These are phyloP conservation scores for Syrista parreyssii DNA, from an alignment of 2,888 invertebrate genomes.

Conservation along the genomic window DNA sequence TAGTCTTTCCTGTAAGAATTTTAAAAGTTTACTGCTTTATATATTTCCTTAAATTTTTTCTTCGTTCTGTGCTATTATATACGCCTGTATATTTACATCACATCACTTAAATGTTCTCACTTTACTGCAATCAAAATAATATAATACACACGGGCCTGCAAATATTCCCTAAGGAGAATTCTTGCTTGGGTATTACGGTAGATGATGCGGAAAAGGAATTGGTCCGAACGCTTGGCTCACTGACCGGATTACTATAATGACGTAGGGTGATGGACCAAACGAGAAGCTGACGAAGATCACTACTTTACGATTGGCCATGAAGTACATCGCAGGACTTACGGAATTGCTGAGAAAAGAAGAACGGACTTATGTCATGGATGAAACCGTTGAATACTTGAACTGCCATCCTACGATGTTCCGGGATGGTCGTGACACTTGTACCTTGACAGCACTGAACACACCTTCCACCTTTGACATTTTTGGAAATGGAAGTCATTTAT, in stretches of 20 bases:
- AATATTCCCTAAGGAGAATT: not conserved
- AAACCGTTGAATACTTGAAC: conserved; percentile 12
- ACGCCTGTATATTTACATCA: not conserved
- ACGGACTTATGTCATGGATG: conserved; percentile 13
- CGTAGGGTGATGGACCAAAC: conserved; percentile 67
- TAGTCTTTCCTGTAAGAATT: conserved; percentile 24
- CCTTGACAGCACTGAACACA: conserved; percentile 14
- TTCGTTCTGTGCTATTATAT: not conserved
- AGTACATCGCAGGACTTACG: conserved; percentile 76
- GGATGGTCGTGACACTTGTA: conserved; percentile 15
- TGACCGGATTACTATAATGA: not conserved
- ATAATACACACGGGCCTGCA: not conserved
- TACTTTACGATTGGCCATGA: conserved; percentile 86
- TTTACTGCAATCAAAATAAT: not conserved
- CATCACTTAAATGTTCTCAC: not conserved
- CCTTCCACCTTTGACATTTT: not conserved
- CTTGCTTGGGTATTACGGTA: not conserved
- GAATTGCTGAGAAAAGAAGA: conserved; percentile 17
- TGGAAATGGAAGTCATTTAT: not conserved
- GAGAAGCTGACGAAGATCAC: conserved; percentile 92
- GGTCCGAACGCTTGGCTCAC: not conserved
- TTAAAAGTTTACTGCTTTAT: not conserved
- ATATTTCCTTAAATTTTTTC: not conserved
- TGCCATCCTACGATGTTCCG: conserved; percentile 17
- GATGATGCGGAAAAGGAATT: not conserved